phyloP scores from a whole-genome alignment of 2,888 invertebrate species.

The Microplitis deprimator region DNA sequence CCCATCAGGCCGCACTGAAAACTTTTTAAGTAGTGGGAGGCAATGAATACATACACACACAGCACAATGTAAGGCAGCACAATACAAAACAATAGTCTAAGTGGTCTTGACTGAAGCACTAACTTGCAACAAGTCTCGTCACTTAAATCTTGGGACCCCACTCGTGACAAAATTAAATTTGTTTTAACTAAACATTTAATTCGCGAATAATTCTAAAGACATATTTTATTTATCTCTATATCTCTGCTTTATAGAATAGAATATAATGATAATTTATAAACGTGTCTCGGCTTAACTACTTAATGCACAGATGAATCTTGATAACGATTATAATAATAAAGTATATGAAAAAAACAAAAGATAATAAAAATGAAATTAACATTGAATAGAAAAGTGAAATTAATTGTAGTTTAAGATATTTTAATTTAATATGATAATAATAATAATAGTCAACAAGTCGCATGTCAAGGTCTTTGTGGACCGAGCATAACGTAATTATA shows the following conservation, averaged over 20 bases:
- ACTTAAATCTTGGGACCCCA: background rate
- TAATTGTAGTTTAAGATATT: background rate
- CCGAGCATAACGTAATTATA: constrained; percentile 27
- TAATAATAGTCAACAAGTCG: background rate
- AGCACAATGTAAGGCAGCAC: background rate
- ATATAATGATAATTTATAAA: background rate
- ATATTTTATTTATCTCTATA: background rate
- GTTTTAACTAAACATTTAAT: background rate
- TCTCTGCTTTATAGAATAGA: background rate
- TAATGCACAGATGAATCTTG: background rate
- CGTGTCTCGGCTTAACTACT: background rate
- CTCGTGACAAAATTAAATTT: constrained; percentile 5
- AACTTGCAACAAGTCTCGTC: background rate
- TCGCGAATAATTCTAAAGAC: background rate
- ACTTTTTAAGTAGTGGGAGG: constrained; percentile 17
- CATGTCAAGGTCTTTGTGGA: constrained; percentile 28
- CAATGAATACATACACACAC: background rate
- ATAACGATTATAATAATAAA: background rate
- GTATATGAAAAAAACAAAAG: background rate
- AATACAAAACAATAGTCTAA: background rate
- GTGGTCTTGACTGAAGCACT: background rate
- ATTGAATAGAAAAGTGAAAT: background rate
- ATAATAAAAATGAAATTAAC: background rate
- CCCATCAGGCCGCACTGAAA: constrained; percentile 10
- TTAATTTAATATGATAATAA: background rate